A percentile compares a stretch with the other conserved stretches of the same genome.
phyloP scores from a whole-genome alignment of 2,113 vertebrate species.

The Uria aalge region DNA sequence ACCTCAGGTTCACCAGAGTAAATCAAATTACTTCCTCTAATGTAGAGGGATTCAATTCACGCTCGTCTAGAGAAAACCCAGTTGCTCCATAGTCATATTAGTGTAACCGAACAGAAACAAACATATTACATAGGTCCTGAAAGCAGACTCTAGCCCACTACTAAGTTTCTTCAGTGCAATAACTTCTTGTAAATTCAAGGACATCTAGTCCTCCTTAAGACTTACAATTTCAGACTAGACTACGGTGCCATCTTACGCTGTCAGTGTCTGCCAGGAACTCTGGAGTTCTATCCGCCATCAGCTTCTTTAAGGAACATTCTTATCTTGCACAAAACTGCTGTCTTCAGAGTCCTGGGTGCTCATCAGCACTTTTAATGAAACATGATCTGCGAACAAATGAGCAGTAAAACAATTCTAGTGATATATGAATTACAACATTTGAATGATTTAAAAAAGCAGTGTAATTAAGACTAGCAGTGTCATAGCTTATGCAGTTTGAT shows the following conservation, averaged over 20 bases:
- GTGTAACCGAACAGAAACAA: background rate
- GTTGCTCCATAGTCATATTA: background rate
- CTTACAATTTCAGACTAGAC: conserved; percentile 14
- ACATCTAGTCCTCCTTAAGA: background rate
- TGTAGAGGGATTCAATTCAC: background rate
- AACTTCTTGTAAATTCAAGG: background rate
- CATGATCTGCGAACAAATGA: background rate
- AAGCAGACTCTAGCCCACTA: background rate
- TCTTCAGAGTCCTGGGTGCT: background rate
- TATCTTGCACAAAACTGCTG: conserved; percentile 51
- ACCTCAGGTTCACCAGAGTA: background rate
- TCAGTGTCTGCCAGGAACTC: background rate
- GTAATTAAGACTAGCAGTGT: background rate
- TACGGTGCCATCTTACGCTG: background rate
- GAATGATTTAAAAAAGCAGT: background rate
- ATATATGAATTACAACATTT: background rate
- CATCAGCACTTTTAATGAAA: conserved; percentile 27
- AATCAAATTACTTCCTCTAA: background rate
- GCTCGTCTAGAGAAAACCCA: background rate
- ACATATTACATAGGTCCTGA: background rate
- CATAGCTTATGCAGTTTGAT: background rate
- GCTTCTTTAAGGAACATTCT: conserved; percentile 30
- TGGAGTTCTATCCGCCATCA: background rate
- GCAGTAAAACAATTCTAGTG: background rate
- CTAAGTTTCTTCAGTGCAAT: background rate